Evolutionary conservation across 2,888 invertebrate species (phyloP), one percentile per base, ranked within the genome.

Genomic region (Acanthacorydalis orientalis): DNA sequence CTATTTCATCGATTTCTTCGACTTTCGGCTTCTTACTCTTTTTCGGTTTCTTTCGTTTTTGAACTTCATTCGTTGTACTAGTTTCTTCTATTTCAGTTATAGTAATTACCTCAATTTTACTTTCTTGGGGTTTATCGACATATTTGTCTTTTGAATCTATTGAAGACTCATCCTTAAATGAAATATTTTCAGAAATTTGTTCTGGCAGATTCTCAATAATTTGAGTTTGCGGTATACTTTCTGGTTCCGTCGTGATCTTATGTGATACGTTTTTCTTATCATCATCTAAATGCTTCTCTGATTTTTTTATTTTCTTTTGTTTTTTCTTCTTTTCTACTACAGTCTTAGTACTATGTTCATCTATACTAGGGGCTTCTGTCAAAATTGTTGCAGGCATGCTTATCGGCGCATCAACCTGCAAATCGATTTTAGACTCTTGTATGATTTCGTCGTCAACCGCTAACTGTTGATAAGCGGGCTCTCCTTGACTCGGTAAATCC

Each of bases 1-100:
- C 70, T 44, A 69, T 67, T 53, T 69, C 68, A 51, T 69, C 68
- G 42, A 61, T 64, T 12, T 57, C 50, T 14, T 48, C 52, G 44
- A 55, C 55, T 47, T 57, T 60, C 15, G 48, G 42, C 44, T 60
- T 64, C 35, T 51, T 53, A 47, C 53, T 56, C 46, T 56, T 55
- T 40, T 59, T 52, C 31, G 33, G 31, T 48, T 43, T 48, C 43
- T 37, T n/a, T 46, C 52, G 49, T 38, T 49, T 48, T 50, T 55
- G 56, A 56, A 59, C 56, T 56, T 54, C 58, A 59, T 56, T 52
- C 57, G 55, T 57, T 58, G 59, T 54, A 59, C 56, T 51, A 50
- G 47, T 51, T 46, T 51, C 50, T 44, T 53, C 54, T 54, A 53
- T 53, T 56, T 58, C 54, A 56, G 54, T 59, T 58, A 52, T 12